These are phyloP conservation scores for Ianthella basta DNA, from an alignment of 37 sponge, comb jelly and placozoan genomes.

Conservation along the genomic window DNA sequence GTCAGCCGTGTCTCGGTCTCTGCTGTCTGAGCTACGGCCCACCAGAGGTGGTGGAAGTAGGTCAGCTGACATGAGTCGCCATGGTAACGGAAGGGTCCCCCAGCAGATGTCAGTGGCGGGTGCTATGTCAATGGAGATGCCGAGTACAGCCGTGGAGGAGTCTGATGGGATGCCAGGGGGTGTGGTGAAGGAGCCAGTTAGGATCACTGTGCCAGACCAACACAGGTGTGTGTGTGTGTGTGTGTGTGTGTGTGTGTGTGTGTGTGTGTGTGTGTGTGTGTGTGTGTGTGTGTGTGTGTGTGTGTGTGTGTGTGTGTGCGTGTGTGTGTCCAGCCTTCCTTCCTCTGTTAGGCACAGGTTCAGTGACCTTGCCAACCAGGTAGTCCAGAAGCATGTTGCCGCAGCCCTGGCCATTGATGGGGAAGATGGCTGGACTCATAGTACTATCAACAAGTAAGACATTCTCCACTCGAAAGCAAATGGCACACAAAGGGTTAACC, in stretches of 20 bases:
- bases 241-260: too few species aligned
- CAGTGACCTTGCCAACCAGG: too few species aligned
- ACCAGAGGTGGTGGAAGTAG: too few species aligned
- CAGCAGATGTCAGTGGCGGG: too few species aligned
- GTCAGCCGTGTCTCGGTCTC: not conserved
- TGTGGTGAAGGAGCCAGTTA: not conserved
- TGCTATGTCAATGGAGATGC: not conserved
- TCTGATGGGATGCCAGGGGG: not conserved
- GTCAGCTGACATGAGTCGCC: too few species aligned
- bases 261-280: too few species aligned
- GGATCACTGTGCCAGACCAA: not conserved
- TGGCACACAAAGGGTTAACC: not conserved
- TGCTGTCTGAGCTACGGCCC: too few species aligned
- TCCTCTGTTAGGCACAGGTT: not conserved
- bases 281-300: too few species aligned
- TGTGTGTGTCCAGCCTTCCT: not conserved
- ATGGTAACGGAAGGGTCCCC: too few species aligned
- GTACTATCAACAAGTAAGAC: slow-evolving; percentile 38
- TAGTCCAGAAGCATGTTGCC: slow-evolving; percentile 9
- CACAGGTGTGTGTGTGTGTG: too few species aligned
- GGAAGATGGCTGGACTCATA: slow-evolving; percentile 55
- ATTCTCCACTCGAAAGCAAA: not conserved
- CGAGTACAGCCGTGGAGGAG: not conserved
- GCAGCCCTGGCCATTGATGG: slow-evolving; percentile 32
- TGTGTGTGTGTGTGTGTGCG: not conserved